These are phyloP conservation scores for Ophioderma brevispina DNA, from an alignment of 35 echinoderm and acorn worm genomes.

Conservation along the genomic window DNA sequence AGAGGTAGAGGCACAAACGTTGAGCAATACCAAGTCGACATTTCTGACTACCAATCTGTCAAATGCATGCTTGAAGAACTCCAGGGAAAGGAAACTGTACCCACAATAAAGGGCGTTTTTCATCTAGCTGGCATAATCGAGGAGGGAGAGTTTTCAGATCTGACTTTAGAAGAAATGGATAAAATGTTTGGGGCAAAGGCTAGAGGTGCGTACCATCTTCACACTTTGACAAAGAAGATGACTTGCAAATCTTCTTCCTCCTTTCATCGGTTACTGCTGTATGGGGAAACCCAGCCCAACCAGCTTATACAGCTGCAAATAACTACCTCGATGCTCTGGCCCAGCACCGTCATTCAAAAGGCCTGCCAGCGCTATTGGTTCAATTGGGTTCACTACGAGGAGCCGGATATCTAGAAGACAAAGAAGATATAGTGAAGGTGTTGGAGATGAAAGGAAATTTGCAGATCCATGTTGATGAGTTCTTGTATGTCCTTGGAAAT, in stretches of 20 bases:
- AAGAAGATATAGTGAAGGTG: too few relatives aligned
- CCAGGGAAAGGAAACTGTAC: neutral
- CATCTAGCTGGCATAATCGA: constrained; percentile 57
- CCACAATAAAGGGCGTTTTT: constrained; percentile 59
- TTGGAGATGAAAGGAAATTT: constrained; percentile 19
- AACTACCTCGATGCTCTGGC: constrained; percentile 45
- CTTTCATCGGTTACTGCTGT: constrained; percentile 51
- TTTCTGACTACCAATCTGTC: neutral
- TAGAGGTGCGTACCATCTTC: constrained; percentile 27
- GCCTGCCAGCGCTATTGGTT: constrained; percentile 64
- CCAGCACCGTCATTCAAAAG: constrained; percentile 35
- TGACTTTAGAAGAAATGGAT: constrained; percentile 32
- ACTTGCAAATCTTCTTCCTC: constrained; percentile 65
- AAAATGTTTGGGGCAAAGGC: constrained; percentile 50
- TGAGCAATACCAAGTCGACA: constrained; percentile 32
- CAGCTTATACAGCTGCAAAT: constrained; percentile 52
- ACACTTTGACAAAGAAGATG: constrained; percentile 32
- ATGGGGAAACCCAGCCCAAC: constrained; percentile 70
- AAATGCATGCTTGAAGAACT: neutral
- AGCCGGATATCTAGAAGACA: constrained; percentile 38
- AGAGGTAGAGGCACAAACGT: constrained; percentile 36
- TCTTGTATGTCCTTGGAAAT: constrained; percentile 60
- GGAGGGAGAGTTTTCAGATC: constrained; percentile 20
- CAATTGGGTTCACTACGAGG: constrained; percentile 68
- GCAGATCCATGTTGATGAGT: constrained; percentile 78